phyloP scores from a whole-genome alignment of 2,888 invertebrate genomes.

The Hyppa rectilinea region DNA sequence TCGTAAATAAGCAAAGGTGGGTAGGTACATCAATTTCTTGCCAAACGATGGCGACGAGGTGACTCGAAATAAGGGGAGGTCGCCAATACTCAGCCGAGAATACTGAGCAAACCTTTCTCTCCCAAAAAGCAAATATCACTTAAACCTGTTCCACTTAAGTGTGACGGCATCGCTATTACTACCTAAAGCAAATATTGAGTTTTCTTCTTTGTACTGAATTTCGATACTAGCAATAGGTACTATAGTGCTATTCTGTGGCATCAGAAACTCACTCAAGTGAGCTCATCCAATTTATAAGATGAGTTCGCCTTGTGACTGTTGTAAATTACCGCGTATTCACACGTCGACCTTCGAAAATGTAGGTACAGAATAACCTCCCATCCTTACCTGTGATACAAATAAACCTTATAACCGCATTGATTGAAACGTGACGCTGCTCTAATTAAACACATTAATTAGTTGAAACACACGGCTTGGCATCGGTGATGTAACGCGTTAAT shows the following conservation, averaged over 20 bases:
- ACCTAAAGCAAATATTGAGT: constrained; percentile 34
- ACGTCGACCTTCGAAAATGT: not conserved
- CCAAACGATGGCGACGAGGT: constrained; percentile 3
- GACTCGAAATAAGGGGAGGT: not conserved
- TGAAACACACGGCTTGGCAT: constrained; percentile 21
- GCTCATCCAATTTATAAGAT: not conserved
- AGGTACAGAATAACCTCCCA: not conserved
- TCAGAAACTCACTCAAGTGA: not conserved
- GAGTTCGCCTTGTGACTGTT: not conserved
- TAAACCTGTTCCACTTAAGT: constrained; percentile 44
- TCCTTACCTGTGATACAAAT: constrained; percentile 10
- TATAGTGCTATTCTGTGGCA: not conserved
- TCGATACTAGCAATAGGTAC: constrained; percentile 9
- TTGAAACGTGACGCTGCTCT: constrained; percentile 38
- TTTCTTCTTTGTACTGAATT: constrained; percentile 29
- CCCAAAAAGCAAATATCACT: constrained; percentile 41
- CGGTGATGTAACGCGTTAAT: constrained; percentile 32
- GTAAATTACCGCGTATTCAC: not conserved
- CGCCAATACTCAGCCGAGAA: constrained; percentile 5
- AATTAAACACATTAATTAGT: constrained; percentile 48
- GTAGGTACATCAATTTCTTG: not conserved
- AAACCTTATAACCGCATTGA: constrained; percentile 32
- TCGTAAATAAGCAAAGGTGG: not conserved
- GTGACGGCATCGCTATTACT: constrained; percentile 31
- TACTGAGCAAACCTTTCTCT: constrained; percentile 31